Conservation (phyloP, 1,140 invertebrate species). For the Drosophila santomea region DNA sequence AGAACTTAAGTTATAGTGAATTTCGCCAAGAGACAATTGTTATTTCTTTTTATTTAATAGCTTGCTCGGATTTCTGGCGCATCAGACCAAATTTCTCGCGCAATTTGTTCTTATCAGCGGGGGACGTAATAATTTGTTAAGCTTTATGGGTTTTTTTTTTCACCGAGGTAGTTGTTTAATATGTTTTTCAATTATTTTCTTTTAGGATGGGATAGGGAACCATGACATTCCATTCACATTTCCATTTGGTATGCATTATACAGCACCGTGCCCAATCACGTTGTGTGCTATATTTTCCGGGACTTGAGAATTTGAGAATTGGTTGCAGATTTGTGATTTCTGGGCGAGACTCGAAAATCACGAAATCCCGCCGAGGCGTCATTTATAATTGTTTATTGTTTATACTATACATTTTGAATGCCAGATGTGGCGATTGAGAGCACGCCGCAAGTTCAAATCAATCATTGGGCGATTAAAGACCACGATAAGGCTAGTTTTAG, state of each 20-base stretch:
- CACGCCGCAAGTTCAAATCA: constrained; percentile 24
- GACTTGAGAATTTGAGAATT: constrained; percentile 2
- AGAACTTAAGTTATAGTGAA: not conserved
- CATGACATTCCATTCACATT: constrained; percentile 25
- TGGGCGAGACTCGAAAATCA: not conserved
- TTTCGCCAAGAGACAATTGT: constrained; percentile 2
- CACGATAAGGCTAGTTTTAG: constrained; percentile 22
- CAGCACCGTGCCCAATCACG: constrained; percentile 16
- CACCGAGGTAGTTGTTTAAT: not conserved
- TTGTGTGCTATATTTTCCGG: constrained; percentile 1
- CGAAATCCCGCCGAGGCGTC: constrained; percentile 25
- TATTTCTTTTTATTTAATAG: not conserved
- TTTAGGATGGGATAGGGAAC: not conserved
- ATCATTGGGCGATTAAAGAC: constrained; percentile 17
- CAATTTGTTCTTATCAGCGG: constrained; percentile 29
- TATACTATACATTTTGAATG: constrained; percentile 2
- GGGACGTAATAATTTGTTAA: constrained; percentile 5
- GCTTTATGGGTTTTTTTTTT: no score
- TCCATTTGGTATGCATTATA: constrained; percentile 12
- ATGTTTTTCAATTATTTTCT: not conserved
- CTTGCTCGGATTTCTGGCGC: constrained; percentile 5
- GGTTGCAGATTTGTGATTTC: constrained; percentile 6
- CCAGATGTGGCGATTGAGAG: constrained; percentile 12
- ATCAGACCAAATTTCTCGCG: constrained; percentile 18
- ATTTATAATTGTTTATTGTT: constrained; percentile 35